phyloP scores from a whole-genome alignment of 35 echinoderm and acorn worm species.

The Eucidaris tribuloides region DNA sequence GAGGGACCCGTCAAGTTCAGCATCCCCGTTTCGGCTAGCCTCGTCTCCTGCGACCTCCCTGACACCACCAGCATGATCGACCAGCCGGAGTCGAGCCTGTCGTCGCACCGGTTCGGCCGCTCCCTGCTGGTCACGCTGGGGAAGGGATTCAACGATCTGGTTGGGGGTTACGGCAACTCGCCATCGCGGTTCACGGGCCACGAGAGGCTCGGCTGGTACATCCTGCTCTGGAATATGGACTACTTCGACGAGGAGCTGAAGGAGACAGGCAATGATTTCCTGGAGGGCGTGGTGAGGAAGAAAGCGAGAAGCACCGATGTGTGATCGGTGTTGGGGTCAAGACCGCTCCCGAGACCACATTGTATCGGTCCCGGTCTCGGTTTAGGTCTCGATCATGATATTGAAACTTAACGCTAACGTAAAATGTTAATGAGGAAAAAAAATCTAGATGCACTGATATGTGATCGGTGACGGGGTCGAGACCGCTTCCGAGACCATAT shows the following conservation, averaged over 20 bases:
- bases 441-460: too few species aligned
- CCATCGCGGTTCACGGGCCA: slow-evolving; percentile 70
- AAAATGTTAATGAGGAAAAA: too few species aligned
- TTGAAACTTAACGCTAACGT: too few species aligned
- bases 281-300: slow-evolving; percentile 11
- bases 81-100: background rate
- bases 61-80: background rate
- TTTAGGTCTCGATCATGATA: too few species aligned
- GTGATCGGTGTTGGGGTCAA: too few species aligned
- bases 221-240: slow-evolving; percentile 80
- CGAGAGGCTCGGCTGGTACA: slow-evolving; percentile 69
- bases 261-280: slow-evolving; percentile 26
- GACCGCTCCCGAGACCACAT: too few species aligned
- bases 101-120: background rate
- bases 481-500: too few species aligned
- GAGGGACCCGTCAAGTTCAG: slow-evolving; percentile 72
- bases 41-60: background rate
- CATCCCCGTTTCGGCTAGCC: slow-evolving; percentile 14
- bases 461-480: too few species aligned
- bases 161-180: slow-evolving; percentile 62
- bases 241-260: slow-evolving; percentile 48
- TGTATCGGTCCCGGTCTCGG: too few species aligned
- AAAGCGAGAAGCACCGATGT: background rate
- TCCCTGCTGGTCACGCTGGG: slow-evolving; percentile 66
- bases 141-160: slow-evolving; percentile 77